Evolutionary conservation across 2,113 vertebrate genomes (phyloP).

Genomic region (Grammatotria lemairii): DNA sequence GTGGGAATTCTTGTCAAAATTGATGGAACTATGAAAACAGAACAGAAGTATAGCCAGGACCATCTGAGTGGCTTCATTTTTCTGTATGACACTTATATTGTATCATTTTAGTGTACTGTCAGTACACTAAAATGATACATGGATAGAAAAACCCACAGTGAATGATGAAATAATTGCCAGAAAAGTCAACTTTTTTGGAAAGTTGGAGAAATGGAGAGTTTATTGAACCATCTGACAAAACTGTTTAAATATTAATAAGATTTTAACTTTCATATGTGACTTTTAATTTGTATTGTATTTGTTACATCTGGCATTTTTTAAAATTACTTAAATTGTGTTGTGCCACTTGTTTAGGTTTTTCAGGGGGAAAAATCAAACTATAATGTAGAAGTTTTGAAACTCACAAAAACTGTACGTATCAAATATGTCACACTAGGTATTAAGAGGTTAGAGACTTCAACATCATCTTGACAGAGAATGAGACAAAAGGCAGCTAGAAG

Average conservation of each 20-base stretch:
- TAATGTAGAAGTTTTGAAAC: background rate
- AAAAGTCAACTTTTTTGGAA: background rate
- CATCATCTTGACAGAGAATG: background rate
- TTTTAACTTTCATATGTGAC: background rate
- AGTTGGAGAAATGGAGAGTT: background rate
- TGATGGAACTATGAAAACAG: background rate
- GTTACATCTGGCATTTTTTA: fast-evolving
- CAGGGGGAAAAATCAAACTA: background rate
- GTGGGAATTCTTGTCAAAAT: background rate
- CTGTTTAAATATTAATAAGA: background rate
- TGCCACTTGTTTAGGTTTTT: background rate
- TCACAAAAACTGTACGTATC: background rate
- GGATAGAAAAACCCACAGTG: background rate
- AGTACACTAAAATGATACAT: background rate
- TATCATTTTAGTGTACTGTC: background rate
- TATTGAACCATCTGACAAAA: background rate
- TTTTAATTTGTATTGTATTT: background rate
- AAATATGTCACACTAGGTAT: background rate
- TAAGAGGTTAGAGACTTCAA: background rate
- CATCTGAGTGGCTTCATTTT: background rate
- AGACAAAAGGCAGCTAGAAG: background rate
- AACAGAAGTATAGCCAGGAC: background rate
- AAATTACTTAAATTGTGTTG: background rate
- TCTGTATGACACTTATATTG: background rate
- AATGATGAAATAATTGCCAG: background rate